phyloP scores from a whole-genome alignment of 2,797 vertebrate species.

The Periophthalmus magnuspinnatus region DNA sequence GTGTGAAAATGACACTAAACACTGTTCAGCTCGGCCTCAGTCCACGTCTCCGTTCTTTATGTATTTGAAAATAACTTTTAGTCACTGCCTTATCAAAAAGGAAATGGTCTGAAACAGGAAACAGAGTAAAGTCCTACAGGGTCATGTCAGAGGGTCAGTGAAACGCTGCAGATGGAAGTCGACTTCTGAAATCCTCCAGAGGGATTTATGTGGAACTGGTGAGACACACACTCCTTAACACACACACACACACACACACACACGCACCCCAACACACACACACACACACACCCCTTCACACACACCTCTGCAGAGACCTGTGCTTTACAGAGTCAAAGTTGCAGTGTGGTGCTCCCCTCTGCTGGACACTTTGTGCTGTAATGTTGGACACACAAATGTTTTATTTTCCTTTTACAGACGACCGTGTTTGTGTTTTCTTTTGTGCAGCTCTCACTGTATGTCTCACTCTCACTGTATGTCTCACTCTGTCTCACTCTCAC shows the following conservation, averaged over 20 bases:
- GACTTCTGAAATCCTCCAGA: slow-evolving; percentile 65
- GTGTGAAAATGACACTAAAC: neutral
- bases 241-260: too few relatives aligned
- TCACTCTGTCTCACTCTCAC: too few relatives aligned
- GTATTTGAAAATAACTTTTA: neutral
- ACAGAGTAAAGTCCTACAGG: slow-evolving; percentile 13
- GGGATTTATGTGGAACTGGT: slow-evolving; percentile 69
- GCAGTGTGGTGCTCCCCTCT: neutral
- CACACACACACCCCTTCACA: neutral
- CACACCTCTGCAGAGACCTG: neutral
- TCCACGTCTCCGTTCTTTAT: neutral
- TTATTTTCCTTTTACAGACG: slow-evolving; percentile 56
- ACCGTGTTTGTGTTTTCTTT: slow-evolving; percentile 63
- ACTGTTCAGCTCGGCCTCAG: neutral
- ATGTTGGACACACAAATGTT: neutral
- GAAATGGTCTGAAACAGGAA: slow-evolving; percentile 61
- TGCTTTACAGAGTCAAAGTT: neutral
- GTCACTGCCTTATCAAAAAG: slow-evolving; percentile 56
- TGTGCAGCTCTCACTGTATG: too few relatives aligned
- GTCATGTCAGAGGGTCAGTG: slow-evolving; percentile 21
- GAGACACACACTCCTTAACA: too few relatives aligned
- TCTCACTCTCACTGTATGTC: too few relatives aligned
- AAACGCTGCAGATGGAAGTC: slow-evolving; percentile 36
- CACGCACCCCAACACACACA: too few relatives aligned
- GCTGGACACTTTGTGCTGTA: neutral